phyloP scores from a whole-genome alignment of 2,113 vertebrate genomes.

The Dipodomys ordii region DNA sequence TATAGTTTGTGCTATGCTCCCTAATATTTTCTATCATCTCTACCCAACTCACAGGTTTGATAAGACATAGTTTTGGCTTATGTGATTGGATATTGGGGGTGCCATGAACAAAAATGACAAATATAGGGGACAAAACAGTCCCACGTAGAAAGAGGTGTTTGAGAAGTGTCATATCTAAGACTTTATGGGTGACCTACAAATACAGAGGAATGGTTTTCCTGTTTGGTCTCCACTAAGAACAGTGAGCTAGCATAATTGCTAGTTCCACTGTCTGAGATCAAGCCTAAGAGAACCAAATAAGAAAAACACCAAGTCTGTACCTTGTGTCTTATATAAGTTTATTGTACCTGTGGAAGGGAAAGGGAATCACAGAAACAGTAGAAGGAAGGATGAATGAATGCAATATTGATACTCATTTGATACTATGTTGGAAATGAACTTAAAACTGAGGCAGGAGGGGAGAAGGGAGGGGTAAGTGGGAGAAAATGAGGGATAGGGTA shows the following conservation, averaged over 20 bases:
- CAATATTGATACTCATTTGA: too few species aligned
- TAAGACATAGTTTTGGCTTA: not conserved
- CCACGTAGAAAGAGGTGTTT: not conserved
- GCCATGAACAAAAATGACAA: not conserved
- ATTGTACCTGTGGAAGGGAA: too few species aligned
- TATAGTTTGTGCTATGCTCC: not conserved
- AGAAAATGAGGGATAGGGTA: too few species aligned
- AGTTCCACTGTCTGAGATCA: not conserved
- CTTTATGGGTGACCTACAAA: not conserved
- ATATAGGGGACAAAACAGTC: not conserved
- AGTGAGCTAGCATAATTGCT: not conserved
- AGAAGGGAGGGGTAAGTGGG: too few species aligned
- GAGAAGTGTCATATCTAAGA: conserved; percentile 12
- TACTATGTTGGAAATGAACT: too few species aligned
- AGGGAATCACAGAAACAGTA: too few species aligned
- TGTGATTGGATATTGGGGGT: not conserved
- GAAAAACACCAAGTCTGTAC: too few species aligned
- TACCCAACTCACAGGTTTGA: not conserved
- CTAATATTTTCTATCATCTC: not conserved
- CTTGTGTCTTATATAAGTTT: too few species aligned
- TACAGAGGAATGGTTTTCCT: not conserved
- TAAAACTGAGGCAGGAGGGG: too few species aligned
- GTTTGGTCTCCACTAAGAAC: conserved; percentile 9
- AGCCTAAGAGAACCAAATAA: not conserved
- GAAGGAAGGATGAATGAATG: too few species aligned